phyloP scores from a whole-genome alignment of 2,113 vertebrate genomes.

The Phylloscopus trochilus region DNA sequence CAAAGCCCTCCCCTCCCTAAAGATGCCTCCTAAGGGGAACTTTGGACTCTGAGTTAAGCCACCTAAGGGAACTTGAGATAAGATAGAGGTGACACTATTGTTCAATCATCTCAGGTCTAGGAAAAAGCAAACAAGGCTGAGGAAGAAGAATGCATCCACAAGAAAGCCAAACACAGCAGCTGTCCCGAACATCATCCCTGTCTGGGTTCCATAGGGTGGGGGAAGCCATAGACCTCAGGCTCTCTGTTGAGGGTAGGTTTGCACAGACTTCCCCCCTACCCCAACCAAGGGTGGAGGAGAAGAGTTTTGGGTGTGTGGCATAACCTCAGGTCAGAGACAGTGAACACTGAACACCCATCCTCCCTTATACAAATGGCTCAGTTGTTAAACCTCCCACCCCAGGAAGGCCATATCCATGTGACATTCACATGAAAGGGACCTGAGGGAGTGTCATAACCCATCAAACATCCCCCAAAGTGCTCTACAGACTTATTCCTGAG shows the following conservation, averaged over 20 bases:
- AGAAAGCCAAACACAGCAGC: not conserved
- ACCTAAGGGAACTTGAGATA: not conserved
- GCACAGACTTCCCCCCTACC: not conserved
- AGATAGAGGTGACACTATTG: not conserved
- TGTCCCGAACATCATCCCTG: not conserved
- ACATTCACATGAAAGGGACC: not conserved
- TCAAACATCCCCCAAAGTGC: not conserved
- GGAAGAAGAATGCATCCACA: not conserved
- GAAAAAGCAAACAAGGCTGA: not conserved
- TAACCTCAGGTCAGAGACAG: not conserved
- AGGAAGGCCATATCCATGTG: not conserved
- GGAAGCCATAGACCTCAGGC: not conserved
- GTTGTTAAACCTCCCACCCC: not conserved
- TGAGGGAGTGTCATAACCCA: not conserved
- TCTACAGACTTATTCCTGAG: not conserved
- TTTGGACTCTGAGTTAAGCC: not conserved
- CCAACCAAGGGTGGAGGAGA: fast-evolving
- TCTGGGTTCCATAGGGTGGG: not conserved
- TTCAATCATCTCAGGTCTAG: not conserved
- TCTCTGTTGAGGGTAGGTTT: not conserved
- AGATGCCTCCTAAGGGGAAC: not conserved
- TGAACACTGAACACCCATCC: not conserved
- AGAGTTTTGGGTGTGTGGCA: not conserved
- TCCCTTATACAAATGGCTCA: not conserved
- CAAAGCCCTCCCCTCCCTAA: not conserved